Base-by-base conservation (phyloP, 2,888 invertebrate genomes). In the Monopis laevigella region DNA sequence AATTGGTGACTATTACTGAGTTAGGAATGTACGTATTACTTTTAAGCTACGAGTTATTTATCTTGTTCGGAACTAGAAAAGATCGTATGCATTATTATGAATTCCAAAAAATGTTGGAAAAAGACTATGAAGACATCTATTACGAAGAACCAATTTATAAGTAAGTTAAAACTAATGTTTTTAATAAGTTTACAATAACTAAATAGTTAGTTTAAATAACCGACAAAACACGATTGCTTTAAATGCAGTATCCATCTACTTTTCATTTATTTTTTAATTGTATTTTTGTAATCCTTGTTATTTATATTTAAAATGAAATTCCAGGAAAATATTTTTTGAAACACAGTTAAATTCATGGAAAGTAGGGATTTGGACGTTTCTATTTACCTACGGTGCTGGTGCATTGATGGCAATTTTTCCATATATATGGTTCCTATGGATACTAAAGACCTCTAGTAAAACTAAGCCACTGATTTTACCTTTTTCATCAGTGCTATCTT, bases 301-400 rank as follows among this genome's bases (percentile, higher is more conserved):
- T n/a, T n/a, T n/a, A 14, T 27, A 8, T 36, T 43, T 17, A 38
- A 28, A 41, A 39, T 42, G 11, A 26, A 44, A 48, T 54, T 50
- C 3, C 59, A 71, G 70, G 36, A 39, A 49, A 29, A 53, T 44
- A 13, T 72, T 59, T 48, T 69, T 70, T 34, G 41, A 52, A 30
- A 53, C 53, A 14, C 69, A 71, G 39, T 41, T 68, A 1, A 38
- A 41, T 11, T 67, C 65, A 2, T 64, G 67, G 59, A 63, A 65
- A 44, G 44, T 59, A 2, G 56, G 61, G 34, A 34, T 65, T 11
- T 21, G 51, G 2, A 42, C 51, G 0, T 48, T 53, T 2, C 28
- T 55, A 16, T 62, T 61, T 18, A 54, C 48, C n/a, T 28, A 35
- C 3, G 36, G 39, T 14, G 43, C 57, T 4, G 40, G 47, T 1